Conservation (phyloP, 2,888 invertebrate species). For the Fabriciana adippe region DNA sequence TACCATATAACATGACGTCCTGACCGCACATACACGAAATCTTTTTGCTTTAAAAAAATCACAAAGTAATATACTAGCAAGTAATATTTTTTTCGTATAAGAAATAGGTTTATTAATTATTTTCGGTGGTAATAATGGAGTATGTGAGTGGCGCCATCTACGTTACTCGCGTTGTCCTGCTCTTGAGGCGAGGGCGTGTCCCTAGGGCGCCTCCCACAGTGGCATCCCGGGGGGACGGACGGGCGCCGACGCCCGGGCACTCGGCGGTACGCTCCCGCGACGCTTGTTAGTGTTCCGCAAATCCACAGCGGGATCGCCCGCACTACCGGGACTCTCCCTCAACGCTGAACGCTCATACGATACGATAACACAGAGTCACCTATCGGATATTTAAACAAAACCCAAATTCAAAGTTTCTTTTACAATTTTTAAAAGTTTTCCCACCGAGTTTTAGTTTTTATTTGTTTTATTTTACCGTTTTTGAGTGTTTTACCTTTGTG, state of each 20-base stretch:
- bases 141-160: constrained; percentile 72
- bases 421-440: not conserved
- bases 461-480: not conserved
- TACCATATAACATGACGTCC: constrained; percentile 54
- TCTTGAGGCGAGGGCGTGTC: constrained; percentile 83
- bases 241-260: constrained; percentile 80
- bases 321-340: constrained; percentile 71
- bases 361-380: constrained; percentile 77
- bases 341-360: constrained; percentile 69
- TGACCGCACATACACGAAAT: constrained; percentile 46
- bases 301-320: constrained; percentile 82
- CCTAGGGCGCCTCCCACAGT: constrained; percentile 78
- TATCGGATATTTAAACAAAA: constrained; percentile 52
- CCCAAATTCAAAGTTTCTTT: too few relatives aligned
- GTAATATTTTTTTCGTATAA: constrained; percentile 34
- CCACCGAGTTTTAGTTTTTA: constrained; percentile 2
- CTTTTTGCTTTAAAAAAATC: constrained; percentile 41
- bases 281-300: constrained; percentile 82
- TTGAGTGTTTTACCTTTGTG: constrained; percentile 18
- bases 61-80: not conserved
- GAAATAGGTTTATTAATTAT: constrained; percentile 39
- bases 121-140: constrained; percentile 36
- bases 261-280: constrained; percentile 78
- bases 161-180: constrained; percentile 68
- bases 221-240: constrained; percentile 74